Conservation (phyloP, 2,888 invertebrate genomes). For the Drosophila prostipennis region DNA sequence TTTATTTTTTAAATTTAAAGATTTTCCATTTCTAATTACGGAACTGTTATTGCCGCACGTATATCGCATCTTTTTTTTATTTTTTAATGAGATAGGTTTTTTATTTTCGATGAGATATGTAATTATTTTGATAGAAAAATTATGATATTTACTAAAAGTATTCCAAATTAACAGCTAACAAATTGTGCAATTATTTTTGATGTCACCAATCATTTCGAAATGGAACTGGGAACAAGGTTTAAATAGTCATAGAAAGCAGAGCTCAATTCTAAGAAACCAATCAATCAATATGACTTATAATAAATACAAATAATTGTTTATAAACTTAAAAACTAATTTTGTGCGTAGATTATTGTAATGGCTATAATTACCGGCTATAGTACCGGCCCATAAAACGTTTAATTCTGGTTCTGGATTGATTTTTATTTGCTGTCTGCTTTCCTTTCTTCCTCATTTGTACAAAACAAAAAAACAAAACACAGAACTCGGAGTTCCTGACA, state of each 20-base stretch:
- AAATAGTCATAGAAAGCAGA: background rate
- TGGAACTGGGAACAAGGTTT: conserved; percentile 9
- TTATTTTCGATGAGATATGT: background rate
- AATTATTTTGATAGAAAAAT: background rate
- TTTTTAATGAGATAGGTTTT: background rate
- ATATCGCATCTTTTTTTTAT: no score
- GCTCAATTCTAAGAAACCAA: background rate
- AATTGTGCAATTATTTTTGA: conserved; percentile 11
- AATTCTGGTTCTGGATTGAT: conserved; percentile 29
- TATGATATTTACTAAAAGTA: background rate
- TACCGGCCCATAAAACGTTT: conserved; percentile 7
- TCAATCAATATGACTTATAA: conserved; percentile 54
- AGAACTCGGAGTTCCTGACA: conserved; percentile 98
- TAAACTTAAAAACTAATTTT: conserved; percentile 6
- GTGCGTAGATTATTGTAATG: background rate
- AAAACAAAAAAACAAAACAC: conserved; percentile 43
- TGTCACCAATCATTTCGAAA: background rate
- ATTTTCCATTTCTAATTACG: no score
- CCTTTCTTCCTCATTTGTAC: conserved; percentile 30
- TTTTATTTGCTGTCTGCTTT: conserved; percentile 33
- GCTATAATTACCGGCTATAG: background rate
- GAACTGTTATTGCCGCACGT: no score
- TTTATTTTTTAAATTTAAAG: background rate
- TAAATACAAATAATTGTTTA: conserved; percentile 35
- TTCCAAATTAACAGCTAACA: background rate